Conservation (phyloP, 2,113 vertebrate genomes). For the Brachirus orientalis region DNA sequence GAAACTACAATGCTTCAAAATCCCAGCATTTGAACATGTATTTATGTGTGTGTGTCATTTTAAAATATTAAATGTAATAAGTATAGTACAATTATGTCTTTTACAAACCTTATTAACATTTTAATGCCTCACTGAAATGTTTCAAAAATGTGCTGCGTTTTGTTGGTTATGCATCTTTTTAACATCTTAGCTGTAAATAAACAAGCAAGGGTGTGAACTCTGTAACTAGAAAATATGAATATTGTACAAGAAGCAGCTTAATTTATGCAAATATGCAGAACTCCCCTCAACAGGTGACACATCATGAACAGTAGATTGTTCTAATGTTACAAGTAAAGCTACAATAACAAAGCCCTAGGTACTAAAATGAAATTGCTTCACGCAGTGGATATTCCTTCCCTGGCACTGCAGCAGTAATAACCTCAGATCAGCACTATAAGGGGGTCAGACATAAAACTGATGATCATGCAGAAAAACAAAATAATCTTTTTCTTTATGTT, state of each 20-base stretch:
- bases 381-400: background rate
- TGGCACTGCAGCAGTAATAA: conserved; percentile 6
- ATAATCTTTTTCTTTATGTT: background rate
- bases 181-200: background rate
- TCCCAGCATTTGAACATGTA: no score
- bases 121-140: no score
- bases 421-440: background rate
- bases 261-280: background rate
- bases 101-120: no score
- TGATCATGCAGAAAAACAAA: conserved; percentile 1
- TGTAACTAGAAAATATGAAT: background rate
- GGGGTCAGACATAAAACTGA: background rate
- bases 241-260: background rate
- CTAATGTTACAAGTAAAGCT: background rate
- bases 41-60: no score
- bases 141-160: no score
- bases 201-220: background rate
- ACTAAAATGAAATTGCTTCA: conserved; percentile 2
- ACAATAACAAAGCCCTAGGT: background rate
- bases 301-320: background rate
- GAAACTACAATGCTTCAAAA: no score
- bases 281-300: background rate
- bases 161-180: no score
- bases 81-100: no score
- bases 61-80: no score